Evolutionary conservation across 2,888 invertebrate genomes (phyloP), one percentile per base, ranked within the genome.

Genomic region (Noctua janthe): DNA sequence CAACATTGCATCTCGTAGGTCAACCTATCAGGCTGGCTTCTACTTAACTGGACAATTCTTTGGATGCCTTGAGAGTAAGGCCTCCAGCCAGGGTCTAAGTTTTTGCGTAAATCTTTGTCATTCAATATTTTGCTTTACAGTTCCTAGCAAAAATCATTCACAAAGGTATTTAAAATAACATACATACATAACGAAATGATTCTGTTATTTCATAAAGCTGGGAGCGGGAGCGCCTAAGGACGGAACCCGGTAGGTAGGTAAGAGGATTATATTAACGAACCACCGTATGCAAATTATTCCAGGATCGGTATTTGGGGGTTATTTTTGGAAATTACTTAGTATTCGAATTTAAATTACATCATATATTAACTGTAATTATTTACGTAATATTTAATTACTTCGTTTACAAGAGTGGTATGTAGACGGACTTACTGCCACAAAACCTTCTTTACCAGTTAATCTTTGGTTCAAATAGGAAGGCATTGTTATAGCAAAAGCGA

Each of bases 201-300:
- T 70, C n/a, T 5, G 13, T 3, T 79, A 47, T 49, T 51, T 79
- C 15, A 17, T 29, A 49, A 74, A 80, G 29, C n/a, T 56, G 49
- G 39, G 5, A 23, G 43, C 23, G 49, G 39, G 5, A 23, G 43
- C 23, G 7, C 23, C 54, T 29, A 29, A 43, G 71, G 54, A 51
- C 59, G 56, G 17, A 56, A 71, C 17, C 3, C n/a, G 39, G 29
- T 29, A 29, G 29, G 20, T 64, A 17, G n/a, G 49, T 83, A 73
- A 59, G 43, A 76, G 76, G 81, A 84, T 84, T 85, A 81, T 39
- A 71, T 56, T 49, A 74, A 72, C 56, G 15, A 64, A 39, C 72
- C 20, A 64, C 39, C 56, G 43, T 75, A 72, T 84, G 75, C 64
- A 73, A 82, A 83, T 79, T 71, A 71, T 67, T 66, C 29, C 49